These are phyloP conservation scores for Oikopleura dioica DNA, from an alignment of 23 tunicate genomes.

Conservation along the genomic window DNA sequence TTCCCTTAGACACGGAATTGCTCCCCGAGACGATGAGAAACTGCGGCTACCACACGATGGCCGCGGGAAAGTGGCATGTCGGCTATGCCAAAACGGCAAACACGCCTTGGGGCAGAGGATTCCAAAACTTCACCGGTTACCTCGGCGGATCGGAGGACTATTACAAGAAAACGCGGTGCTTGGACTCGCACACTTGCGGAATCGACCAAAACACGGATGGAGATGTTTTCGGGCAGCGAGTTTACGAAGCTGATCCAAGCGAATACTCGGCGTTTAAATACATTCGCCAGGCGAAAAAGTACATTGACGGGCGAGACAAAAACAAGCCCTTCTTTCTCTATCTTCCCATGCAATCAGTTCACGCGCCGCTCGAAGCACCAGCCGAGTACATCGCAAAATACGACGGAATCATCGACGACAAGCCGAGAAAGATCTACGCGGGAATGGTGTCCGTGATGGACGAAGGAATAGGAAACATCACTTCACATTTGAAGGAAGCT, in stretches of 20 bases:
- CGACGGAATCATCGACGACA: slow-evolving; percentile 26
- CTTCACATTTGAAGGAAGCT: slow-evolving; percentile 31
- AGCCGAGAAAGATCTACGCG: slow-evolving; percentile 26
- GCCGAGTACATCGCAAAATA: slow-evolving; percentile 35
- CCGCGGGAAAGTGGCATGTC: slow-evolving; percentile 76
- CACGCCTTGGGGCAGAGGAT: slow-evolving; percentile 51
- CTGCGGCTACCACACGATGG: slow-evolving; percentile 50
- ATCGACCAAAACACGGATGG: slow-evolving; percentile 12
- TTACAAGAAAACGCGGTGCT: slow-evolving; percentile 22
- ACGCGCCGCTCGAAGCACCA: slow-evolving; percentile 51
- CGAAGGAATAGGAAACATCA: slow-evolving; percentile 53
- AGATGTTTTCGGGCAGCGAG: not conserved
- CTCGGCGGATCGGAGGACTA: slow-evolving; percentile 49
- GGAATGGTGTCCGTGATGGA: slow-evolving; percentile 81
- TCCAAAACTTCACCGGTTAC: slow-evolving; percentile 44
- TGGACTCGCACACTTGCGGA: slow-evolving; percentile 12
- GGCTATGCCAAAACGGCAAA: slow-evolving; percentile 37
- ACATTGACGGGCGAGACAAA: slow-evolving; percentile 20
- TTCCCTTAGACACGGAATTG: not conserved
- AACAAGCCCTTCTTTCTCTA: slow-evolving; percentile 51
- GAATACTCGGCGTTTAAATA: slow-evolving; percentile 37
- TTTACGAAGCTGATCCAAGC: slow-evolving; percentile 3
- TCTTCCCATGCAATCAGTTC: slow-evolving; percentile 55
- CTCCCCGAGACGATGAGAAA: slow-evolving; percentile 14
- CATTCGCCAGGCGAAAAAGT: slow-evolving; percentile 27